Evolutionary conservation across 1,140 invertebrate genomes (phyloP).

Genomic region (Asbolus verrucosus): DNA sequence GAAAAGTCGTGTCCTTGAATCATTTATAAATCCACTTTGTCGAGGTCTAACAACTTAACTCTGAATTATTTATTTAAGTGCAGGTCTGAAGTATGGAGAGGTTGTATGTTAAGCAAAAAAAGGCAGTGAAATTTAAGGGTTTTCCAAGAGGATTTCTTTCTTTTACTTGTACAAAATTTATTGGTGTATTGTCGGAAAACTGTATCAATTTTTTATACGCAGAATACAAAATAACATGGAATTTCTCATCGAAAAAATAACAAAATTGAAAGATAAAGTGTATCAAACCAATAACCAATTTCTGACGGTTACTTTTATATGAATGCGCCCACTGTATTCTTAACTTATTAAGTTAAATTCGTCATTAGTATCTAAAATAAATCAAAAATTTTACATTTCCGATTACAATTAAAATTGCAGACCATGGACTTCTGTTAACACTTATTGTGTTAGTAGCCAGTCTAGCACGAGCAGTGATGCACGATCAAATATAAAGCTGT

Average conservation of each 20-base stretch:
- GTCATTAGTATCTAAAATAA: no score
- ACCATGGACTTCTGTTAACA: neutral
- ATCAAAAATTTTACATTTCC: no score
- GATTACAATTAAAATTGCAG: constrained; percentile 11
- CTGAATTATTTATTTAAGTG: no score
- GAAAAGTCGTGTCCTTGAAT: neutral
- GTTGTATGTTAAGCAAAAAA: neutral
- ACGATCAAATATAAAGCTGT: constrained; percentile 7
- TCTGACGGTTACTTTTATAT: no score
- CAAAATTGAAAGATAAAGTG: neutral
- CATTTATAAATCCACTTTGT: constrained; percentile 19
- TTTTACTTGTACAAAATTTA: constrained; percentile 19
- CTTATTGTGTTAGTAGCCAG: constrained; percentile 9
- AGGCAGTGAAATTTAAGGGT: neutral
- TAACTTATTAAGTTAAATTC: no score
- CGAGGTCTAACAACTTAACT: constrained; percentile 10
- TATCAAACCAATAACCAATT: neutral
- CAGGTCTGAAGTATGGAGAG: constrained; percentile 10
- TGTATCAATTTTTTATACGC: neutral
- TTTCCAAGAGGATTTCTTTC: neutral
- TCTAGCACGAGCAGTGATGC: constrained; percentile 2
- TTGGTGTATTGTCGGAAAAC: neutral
- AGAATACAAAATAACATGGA: neutral
- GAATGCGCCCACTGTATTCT: no score
- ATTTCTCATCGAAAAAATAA: neutral